Evolutionary conservation across 2,797 vertebrate species (phyloP).

Genomic region (Pteropus rufus): DNA sequence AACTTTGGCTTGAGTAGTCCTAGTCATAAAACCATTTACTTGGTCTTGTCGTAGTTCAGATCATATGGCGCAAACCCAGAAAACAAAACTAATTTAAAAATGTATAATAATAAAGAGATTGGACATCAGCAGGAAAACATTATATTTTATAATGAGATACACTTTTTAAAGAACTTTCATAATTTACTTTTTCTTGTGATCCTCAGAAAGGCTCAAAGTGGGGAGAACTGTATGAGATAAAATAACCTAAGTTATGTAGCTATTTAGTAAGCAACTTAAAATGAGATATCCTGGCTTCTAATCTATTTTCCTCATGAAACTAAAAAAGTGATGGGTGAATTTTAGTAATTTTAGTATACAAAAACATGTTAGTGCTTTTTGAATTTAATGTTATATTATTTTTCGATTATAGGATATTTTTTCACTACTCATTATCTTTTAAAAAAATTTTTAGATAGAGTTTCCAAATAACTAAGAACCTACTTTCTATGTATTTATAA

Average conservation of each 20-base stretch:
- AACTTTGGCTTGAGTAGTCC: background rate
- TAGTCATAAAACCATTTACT: background rate
- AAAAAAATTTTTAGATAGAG: background rate
- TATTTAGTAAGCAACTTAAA: background rate
- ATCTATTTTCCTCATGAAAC: background rate
- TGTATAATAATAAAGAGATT: background rate
- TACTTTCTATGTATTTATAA: background rate
- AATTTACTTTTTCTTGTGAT: background rate
- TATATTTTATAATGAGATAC: background rate
- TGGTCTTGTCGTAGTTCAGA: background rate
- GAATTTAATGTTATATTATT: background rate
- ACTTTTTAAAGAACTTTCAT: background rate
- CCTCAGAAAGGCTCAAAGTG: background rate
- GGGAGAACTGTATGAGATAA: background rate
- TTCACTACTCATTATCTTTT: background rate
- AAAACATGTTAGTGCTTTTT: background rate
- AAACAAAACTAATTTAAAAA: background rate
- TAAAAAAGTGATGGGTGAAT: background rate
- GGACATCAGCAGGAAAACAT: background rate
- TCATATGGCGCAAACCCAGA: background rate
- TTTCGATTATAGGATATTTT: background rate
- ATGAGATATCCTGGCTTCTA: background rate
- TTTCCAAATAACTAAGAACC: background rate
- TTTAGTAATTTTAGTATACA: background rate
- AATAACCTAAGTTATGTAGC: background rate